Percentiles rank a stretch among this genome's conserved stretches.
phyloP scores from a whole-genome alignment of 1,140 invertebrate genomes.

The Tetragonula clypearis region DNA sequence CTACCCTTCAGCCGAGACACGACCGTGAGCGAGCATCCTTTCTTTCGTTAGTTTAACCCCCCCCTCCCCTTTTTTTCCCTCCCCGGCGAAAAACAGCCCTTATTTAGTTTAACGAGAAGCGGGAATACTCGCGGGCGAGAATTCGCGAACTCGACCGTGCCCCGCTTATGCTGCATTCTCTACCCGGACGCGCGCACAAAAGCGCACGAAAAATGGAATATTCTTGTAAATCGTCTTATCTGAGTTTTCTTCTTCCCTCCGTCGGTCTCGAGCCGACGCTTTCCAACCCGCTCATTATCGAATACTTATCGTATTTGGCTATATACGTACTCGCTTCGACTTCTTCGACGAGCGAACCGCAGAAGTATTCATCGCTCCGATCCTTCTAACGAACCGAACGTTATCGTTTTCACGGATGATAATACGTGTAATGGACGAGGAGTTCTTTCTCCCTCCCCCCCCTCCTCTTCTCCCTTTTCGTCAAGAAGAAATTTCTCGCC shows the following conservation, averaged over 20 bases:
- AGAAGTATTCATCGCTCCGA: no score
- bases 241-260: background rate
- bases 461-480: background rate
- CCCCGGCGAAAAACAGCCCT: slow-evolving; percentile 36
- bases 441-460: background rate
- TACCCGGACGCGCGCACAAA: background rate
- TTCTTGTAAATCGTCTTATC: background rate
- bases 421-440: background rate
- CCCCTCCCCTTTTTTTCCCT: background rate
- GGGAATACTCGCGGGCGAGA: slow-evolving; percentile 48
- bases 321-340: background rate
- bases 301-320: slow-evolving; percentile 17
- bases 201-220: slow-evolving; percentile 23
- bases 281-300: slow-evolving; percentile 12
- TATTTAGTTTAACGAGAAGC: slow-evolving; percentile 65
- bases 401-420: background rate
- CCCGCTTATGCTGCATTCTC: slow-evolving; percentile 2
- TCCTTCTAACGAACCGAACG: background rate
- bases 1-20: slow-evolving; percentile 58
- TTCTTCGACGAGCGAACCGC: background rate
- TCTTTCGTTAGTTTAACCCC: slow-evolving; percentile 35
- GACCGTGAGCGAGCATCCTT: slow-evolving; percentile 31
- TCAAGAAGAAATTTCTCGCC: background rate
- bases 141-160: slow-evolving; percentile 6
- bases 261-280: background rate